phyloP scores from a whole-genome alignment of 1,140 invertebrate genomes.

The Temnothorax nylanderi region DNA sequence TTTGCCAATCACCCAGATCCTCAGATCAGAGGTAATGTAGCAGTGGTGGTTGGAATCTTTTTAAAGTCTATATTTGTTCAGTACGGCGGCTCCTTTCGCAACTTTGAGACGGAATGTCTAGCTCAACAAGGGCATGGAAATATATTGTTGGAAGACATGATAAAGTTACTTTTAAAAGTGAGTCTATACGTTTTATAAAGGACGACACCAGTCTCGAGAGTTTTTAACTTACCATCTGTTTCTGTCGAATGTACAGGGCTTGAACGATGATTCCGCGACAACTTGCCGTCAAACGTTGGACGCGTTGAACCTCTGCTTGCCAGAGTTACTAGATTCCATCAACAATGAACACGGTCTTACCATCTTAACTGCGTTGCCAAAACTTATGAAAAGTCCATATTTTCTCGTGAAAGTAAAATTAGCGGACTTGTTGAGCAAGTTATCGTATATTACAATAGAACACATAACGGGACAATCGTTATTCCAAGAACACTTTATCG shows the following conservation, averaged over 20 bases:
- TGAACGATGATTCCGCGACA: constrained; percentile 90
- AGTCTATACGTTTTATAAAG: constrained; percentile 45
- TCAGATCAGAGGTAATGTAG: constrained; percentile 91
- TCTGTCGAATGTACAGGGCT: constrained; percentile 84
- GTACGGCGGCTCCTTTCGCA: constrained; percentile 85
- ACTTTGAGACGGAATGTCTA: constrained; percentile 77
- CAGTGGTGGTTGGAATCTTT: constrained; percentile 89
- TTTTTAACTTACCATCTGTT: constrained; percentile 12
- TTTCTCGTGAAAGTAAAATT: constrained; percentile 95
- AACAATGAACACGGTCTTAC: constrained; percentile 85
- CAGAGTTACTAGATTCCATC: constrained; percentile 87
- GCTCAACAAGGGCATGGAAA: constrained; percentile 72
- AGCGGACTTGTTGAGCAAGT: constrained; percentile 87
- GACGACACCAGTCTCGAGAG: not conserved
- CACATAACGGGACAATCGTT: constrained; percentile 82
- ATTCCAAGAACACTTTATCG: constrained; percentile 89
- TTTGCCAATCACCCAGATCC: constrained; percentile 92
- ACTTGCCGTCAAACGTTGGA: constrained; percentile 89
- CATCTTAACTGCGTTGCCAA: constrained; percentile 88
- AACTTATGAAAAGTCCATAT: constrained; percentile 91
- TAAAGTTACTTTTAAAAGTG: constrained; percentile 86
- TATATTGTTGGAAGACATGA: constrained; percentile 84
- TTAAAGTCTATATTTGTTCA: constrained; percentile 88
- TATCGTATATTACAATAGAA: constrained; percentile 87
- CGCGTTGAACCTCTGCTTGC: constrained; percentile 87